Evolutionary conservation across 2,888 invertebrate genomes (phyloP).

Genomic region (Caenorhabditis angaria): DNA sequence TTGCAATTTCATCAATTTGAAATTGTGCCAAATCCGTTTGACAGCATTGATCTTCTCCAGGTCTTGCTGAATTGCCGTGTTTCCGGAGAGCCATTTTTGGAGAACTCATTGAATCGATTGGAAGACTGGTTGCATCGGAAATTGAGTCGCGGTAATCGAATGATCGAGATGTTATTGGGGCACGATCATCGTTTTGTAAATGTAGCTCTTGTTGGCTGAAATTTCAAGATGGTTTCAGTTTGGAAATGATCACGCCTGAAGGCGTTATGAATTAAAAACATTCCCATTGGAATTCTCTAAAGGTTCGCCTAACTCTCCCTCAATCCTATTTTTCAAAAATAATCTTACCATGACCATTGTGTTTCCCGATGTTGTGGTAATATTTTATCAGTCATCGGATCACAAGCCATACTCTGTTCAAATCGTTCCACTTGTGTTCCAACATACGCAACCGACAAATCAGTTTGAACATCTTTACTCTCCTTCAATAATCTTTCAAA

Average conservation of each 20-base stretch:
- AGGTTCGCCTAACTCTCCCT: no score
- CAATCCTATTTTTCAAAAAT: neutral
- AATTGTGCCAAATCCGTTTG: constrained; percentile 68
- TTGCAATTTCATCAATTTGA: constrained; percentile 63
- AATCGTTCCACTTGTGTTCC: constrained; percentile 42
- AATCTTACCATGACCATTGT: constrained; percentile 40
- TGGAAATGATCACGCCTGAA: neutral
- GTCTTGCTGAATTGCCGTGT: constrained; percentile 6
- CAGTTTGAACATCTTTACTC: constrained; percentile 67
- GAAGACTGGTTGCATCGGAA: constrained; percentile 67
- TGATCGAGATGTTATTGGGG: constrained; percentile 14
- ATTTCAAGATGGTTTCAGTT: neutral
- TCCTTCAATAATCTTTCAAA: constrained; percentile 58
- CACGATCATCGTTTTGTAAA: constrained; percentile 8
- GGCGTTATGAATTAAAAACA: neutral
- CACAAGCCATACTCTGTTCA: constrained; percentile 58
- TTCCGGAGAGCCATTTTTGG: constrained; percentile 14
- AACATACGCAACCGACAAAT: constrained; percentile 28
- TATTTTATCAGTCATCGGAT: constrained; percentile 42
- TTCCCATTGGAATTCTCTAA: no score
- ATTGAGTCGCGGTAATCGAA: constrained; percentile 59
- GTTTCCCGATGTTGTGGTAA: constrained; percentile 35
- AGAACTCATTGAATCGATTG: constrained; percentile 62
- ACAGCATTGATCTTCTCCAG: constrained; percentile 9
- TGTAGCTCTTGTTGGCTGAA: neutral